Percentiles rank a stretch among this genome's conserved stretches.
phyloP scores from a whole-genome alignment of 2,888 invertebrate species.

The Dilophus febrilis region DNA sequence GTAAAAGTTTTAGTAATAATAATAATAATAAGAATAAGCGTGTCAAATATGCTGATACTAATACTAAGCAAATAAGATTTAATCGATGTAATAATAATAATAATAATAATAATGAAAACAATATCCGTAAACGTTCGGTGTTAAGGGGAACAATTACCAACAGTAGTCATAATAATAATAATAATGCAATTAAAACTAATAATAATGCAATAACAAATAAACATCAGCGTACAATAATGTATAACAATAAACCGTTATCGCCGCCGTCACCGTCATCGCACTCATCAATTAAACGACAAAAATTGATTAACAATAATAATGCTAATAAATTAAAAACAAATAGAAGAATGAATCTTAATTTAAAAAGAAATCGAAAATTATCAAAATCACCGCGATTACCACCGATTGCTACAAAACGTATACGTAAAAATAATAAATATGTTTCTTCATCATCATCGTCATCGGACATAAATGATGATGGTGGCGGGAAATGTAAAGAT shows the following conservation, averaged over 20 bases:
- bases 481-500: too few relatives aligned
- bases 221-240: too few relatives aligned
- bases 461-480: too few relatives aligned
- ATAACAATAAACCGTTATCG: too few relatives aligned
- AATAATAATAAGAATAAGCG: not conserved
- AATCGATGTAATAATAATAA: slow-evolving; percentile 6
- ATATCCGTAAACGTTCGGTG: slow-evolving; percentile 14
- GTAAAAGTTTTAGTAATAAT: slow-evolving; percentile 15
- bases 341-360: slow-evolving; percentile 11
- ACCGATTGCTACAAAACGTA: not conserved
- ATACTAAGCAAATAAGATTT: too few relatives aligned
- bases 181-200: not conserved
- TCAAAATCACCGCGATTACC: too few relatives aligned
- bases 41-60: not conserved
- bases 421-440: slow-evolving; percentile 11
- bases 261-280: too few relatives aligned
- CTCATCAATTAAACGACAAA: not conserved
- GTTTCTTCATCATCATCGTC: too few relatives aligned
- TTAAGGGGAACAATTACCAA: slow-evolving; percentile 3
- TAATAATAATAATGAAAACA: slow-evolving; percentile 3
- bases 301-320: slow-evolving; percentile 1
- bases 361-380: slow-evolving; percentile 14
- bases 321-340: slow-evolving; percentile 14
- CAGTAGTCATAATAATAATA: too few relatives aligned
- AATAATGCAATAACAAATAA: slow-evolving; percentile 2